Percentiles rank a stretch among this genome's conserved stretches.
These are phyloP conservation scores for Ornithoptera alexandrae DNA, from an alignment of 2,888 invertebrate species.

Conservation along the genomic window DNA sequence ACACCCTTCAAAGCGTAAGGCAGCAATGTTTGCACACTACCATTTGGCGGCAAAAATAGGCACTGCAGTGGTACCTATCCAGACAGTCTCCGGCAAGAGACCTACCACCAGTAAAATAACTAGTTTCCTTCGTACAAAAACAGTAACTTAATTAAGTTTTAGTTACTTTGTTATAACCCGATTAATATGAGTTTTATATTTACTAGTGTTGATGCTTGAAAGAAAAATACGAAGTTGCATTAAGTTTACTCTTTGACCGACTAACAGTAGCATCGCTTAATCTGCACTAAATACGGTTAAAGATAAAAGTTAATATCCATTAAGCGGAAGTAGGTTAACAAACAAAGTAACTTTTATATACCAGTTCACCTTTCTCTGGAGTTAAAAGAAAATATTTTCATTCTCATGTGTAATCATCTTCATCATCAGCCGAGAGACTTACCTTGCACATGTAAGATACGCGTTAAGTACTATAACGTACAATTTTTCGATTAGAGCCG, in stretches of 20 bases:
- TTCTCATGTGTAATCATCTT: not conserved
- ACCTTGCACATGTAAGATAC: not conserved
- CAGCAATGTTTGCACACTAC: too few species aligned
- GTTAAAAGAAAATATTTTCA: slow-evolving; percentile 16
- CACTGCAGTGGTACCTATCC: not conserved
- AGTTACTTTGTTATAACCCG: not conserved
- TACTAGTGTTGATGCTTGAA: not conserved
- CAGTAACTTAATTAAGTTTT: not conserved
- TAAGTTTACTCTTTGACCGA: slow-evolving; percentile 16
- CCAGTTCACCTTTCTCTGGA: slow-evolving; percentile 12
- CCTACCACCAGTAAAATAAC: not conserved
- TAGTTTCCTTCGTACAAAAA: not conserved
- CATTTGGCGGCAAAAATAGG: too few species aligned
- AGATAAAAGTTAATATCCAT: slow-evolving; percentile 26
- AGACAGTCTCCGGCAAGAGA: not conserved
- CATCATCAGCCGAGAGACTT: too few species aligned
- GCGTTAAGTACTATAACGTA: not conserved
- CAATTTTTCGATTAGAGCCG: not conserved
- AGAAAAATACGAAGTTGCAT: not conserved
- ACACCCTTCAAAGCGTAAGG: too few species aligned
- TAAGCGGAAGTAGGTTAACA: slow-evolving; percentile 25
- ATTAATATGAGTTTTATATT: not conserved
- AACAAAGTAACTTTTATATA: slow-evolving; percentile 24
- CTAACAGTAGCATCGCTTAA: slow-evolving; percentile 14
- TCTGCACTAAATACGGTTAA: slow-evolving; percentile 18